Conservation (phyloP, 2,888 invertebrate genomes). For the Netelia melanura region DNA sequence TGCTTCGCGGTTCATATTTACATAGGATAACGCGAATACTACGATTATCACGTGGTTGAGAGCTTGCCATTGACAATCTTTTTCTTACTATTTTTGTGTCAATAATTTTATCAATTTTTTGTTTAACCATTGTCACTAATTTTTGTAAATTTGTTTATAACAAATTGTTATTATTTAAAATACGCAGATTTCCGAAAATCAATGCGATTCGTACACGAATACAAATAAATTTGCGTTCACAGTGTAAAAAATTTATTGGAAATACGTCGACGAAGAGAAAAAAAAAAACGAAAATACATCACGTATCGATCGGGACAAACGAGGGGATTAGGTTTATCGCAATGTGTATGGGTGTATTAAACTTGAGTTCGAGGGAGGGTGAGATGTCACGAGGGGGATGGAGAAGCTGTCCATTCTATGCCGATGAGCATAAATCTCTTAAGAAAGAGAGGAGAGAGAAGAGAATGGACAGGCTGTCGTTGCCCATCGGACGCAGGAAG, state of each 20-base stretch:
- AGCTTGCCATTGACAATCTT: too few species aligned
- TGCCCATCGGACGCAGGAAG: constrained; percentile 41
- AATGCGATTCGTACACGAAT: too few species aligned
- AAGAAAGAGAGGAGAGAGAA: background rate
- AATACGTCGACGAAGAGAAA: background rate
- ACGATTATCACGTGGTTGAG: too few species aligned
- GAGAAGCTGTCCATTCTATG: constrained; percentile 19
- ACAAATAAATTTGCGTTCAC: background rate
- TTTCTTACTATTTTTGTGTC: too few species aligned
- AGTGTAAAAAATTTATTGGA: background rate
- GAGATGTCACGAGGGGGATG: constrained; percentile 27
- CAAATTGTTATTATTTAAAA: too few species aligned
- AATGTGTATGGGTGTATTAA: constrained; percentile 8
- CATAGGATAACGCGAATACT: too few species aligned
- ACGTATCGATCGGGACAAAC: background rate
- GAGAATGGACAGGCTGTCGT: constrained; percentile 59
- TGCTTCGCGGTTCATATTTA: background rate
- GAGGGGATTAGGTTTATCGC: constrained; percentile 20
- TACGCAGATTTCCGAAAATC: too few species aligned
- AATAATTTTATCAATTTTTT: too few species aligned
- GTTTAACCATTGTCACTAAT: too few species aligned
- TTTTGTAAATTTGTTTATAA: too few species aligned
- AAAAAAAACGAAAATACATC: background rate
- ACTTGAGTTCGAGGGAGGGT: constrained; percentile 22
- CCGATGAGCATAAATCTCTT: constrained; percentile 58